Evolutionary conservation across 2,113 vertebrate genomes (phyloP).

Genomic region (Odobenus rosmarus): DNA sequence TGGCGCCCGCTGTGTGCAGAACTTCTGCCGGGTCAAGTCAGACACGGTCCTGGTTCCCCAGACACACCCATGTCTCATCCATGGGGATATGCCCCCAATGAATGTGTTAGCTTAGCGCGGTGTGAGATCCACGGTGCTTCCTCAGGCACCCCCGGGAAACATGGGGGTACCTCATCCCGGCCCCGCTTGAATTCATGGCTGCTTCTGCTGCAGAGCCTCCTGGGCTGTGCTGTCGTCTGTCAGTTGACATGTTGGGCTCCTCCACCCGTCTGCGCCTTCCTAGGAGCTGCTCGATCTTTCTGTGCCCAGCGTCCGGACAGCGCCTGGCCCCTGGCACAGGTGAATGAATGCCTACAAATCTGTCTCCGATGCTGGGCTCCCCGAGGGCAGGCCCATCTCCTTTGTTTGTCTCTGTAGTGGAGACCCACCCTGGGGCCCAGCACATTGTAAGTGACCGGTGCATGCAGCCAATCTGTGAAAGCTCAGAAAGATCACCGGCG

Average conservation of each 20-base stretch:
- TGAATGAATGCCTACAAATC: background rate
- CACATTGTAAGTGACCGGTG: background rate
- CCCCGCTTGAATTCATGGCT: background rate
- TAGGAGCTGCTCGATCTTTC: background rate
- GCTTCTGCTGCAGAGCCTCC: background rate
- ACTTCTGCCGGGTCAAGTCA: accelerated
- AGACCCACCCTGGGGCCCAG: background rate
- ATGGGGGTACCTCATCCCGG: background rate
- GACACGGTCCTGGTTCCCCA: background rate
- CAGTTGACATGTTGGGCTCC: background rate
- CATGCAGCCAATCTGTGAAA: background rate
- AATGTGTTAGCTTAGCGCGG: background rate
- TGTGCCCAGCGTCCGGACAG: accelerated
- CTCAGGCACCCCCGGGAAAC: too few species aligned
- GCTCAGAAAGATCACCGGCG: background rate
- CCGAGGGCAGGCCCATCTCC: background rate
- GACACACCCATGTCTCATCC: background rate
- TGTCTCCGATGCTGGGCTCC: background rate
- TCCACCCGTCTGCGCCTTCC: background rate
- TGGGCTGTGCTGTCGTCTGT: background rate
- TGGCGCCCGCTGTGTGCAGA: background rate
- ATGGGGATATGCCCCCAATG: accelerated
- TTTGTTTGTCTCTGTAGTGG: background rate
- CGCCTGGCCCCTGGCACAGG: accelerated
- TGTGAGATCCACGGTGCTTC: too few species aligned